phyloP scores from a whole-genome alignment of 1,140 invertebrate species.

The Drosophila virilis region DNA sequence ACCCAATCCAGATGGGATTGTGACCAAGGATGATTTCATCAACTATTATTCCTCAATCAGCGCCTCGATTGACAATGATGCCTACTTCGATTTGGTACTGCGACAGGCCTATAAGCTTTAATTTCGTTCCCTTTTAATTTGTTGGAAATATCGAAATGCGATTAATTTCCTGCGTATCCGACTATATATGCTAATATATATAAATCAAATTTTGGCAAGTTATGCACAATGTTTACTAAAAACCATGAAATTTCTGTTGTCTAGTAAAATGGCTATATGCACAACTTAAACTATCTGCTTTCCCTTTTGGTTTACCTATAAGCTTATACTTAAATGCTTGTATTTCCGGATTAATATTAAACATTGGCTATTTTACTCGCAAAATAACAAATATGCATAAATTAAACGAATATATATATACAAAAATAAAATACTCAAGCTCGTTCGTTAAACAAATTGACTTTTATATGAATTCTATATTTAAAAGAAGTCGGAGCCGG shows the following conservation, averaged over 20 bases:
- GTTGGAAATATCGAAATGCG: background rate
- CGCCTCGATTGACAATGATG: conserved; percentile 96
- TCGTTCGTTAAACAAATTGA: too few species aligned
- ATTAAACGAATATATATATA: background rate
- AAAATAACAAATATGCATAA: background rate
- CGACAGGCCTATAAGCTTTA: conserved; percentile 94
- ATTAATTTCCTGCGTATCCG: background rate
- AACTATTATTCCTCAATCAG: conserved; percentile 97
- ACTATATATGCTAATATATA: background rate
- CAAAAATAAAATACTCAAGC: too few species aligned
- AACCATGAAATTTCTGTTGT: conserved; percentile 6
- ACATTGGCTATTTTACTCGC: background rate
- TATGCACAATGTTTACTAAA: conserved; percentile 13
- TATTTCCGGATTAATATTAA: too few species aligned
- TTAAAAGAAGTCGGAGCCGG: too few species aligned
- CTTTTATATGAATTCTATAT: too few species aligned
- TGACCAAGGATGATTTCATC: conserved; percentile 96
- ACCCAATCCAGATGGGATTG: conserved; percentile 90
- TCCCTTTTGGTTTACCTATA: background rate
- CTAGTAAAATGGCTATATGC: background rate
- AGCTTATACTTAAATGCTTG: too few species aligned
- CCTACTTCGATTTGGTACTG: conserved; percentile 98
- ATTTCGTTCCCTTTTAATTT: conserved; percentile 53
- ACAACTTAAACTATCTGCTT: background rate
- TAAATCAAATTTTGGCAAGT: background rate